phyloP scores from a whole-genome alignment of 2,797 vertebrate species.

The Danio kyathit region DNA sequence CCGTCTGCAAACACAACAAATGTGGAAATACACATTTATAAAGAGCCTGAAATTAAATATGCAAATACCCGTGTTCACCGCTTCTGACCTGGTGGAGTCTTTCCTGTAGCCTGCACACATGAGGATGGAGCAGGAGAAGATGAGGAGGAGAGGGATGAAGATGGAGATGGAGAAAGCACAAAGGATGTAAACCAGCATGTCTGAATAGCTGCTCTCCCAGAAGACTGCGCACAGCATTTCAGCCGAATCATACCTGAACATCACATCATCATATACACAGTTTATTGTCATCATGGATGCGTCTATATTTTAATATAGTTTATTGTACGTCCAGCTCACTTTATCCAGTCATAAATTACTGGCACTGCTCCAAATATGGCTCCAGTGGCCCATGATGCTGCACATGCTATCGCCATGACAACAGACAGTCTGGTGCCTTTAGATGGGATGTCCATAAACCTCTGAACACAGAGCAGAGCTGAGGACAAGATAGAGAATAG shows the following conservation, averaged over 20 bases:
- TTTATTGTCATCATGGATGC: not conserved
- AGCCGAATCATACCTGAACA: constrained; percentile 75
- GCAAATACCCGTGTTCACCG: not conserved
- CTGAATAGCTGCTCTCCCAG: constrained; percentile 79
- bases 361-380: constrained; percentile 76
- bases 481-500: constrained; percentile 10
- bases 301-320: not conserved
- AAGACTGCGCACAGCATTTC: constrained; percentile 83
- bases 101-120: constrained; percentile 56
- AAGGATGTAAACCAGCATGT: constrained; percentile 80
- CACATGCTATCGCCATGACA: constrained; percentile 65
- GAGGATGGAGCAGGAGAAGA: constrained; percentile 69
- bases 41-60: not conserved
- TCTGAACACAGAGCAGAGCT: constrained; percentile 74
- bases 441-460: constrained; percentile 59
- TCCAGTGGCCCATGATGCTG: constrained; percentile 75
- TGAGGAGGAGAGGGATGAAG: constrained; percentile 73
- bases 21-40: not conserved
- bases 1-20: constrained; percentile 60
- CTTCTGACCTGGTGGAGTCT: constrained; percentile 64
- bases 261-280: not conserved
- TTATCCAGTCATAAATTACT: constrained; percentile 77
- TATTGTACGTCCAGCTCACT: constrained; percentile 57
- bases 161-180: constrained; percentile 74
- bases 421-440: constrained; percentile 54